Percentiles rank a stretch among this genome's conserved stretches.
Conservation (phyloP, 2,113 vertebrate species). For the Petaurus breviceps region DNA sequence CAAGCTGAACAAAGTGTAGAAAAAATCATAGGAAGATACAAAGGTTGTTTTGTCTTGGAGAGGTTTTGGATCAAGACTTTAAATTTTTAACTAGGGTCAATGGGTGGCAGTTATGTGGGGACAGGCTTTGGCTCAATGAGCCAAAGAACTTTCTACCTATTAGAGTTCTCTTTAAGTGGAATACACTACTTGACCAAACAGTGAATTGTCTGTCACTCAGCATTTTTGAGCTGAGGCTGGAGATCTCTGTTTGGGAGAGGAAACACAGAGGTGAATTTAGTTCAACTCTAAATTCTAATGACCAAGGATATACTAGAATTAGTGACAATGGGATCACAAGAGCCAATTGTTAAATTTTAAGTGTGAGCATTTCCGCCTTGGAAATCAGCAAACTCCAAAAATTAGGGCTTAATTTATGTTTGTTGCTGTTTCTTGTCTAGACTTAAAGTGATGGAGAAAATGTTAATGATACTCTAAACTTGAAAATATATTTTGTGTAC, state of each 20-base stretch:
- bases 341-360: not conserved
- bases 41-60: not conserved
- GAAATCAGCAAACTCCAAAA: not conserved
- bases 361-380: not conserved
- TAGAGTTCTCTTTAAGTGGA: not conserved
- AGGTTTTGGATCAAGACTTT: not conserved
- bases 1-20: not conserved
- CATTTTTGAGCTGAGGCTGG: not conserved
- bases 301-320: not conserved
- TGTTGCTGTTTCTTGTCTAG: not conserved
- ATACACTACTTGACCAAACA: not conserved
- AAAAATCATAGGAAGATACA: not conserved
- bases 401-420: not conserved
- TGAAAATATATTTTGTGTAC: not conserved
- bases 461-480: not conserved
- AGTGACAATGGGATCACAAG: not conserved
- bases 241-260: not conserved
- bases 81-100: not conserved
- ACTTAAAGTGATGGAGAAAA: not conserved
- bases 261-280: not conserved
- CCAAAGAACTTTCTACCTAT: not conserved
- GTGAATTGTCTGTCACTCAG: not conserved
- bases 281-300: not conserved
- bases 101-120: not conserved
- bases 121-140: not conserved